A percentile compares a stretch with the other conserved stretches of the same genome.
These are phyloP conservation scores for Acronicta leporina DNA, from an alignment of 2,888 invertebrate species.

Conservation along the genomic window DNA sequence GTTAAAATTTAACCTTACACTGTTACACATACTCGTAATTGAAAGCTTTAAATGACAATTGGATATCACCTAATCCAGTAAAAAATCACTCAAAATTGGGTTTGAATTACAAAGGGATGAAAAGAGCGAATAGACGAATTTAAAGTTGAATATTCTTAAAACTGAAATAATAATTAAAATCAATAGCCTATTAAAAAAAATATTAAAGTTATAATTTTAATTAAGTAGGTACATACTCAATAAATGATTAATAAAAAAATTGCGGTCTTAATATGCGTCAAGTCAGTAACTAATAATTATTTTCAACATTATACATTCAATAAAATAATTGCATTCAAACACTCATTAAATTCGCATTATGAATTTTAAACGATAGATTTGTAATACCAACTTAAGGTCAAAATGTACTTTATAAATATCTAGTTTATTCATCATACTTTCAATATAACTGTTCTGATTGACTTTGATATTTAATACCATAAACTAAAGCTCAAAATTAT, in stretches of 20 bases:
- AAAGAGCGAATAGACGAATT: no score
- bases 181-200: no score
- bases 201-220: no score
- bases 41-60: no score
- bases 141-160: no score
- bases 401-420: slow-evolving; percentile 38
- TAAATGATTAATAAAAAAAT: neutral
- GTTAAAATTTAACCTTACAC: no score
- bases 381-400: slow-evolving; percentile 30
- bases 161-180: no score
- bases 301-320: slow-evolving; percentile 16
- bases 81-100: no score
- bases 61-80: no score
- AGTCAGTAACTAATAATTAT: slow-evolving; percentile 2
- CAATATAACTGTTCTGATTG: slow-evolving; percentile 9
- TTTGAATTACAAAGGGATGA: no score
- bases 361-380: slow-evolving; percentile 43
- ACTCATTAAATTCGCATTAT: slow-evolving; percentile 20
- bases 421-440: slow-evolving; percentile 40
- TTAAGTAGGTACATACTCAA: neutral
- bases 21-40: no score
- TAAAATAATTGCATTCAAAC: slow-evolving; percentile 37
- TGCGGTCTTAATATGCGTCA: slow-evolving; percentile 1
- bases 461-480: slow-evolving; percentile 18
- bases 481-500: slow-evolving; percentile 38